Conservation (phyloP, 2,888 invertebrate genomes). For the Melitaea athalia region DNA sequence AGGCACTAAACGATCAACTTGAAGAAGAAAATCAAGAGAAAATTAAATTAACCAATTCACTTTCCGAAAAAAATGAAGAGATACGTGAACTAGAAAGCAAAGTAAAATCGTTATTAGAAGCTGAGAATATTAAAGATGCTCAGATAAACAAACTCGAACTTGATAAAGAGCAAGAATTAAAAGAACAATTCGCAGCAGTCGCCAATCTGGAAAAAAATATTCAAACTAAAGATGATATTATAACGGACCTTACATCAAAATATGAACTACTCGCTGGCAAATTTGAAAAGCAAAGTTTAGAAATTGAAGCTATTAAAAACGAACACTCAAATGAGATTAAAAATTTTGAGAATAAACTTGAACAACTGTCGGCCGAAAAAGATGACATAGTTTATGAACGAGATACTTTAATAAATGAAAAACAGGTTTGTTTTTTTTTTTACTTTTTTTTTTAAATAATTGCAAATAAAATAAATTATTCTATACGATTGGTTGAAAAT, state of each 20-base stretch:
- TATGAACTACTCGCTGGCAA: neutral
- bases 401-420: slow-evolving; percentile 34
- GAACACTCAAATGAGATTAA: neutral
- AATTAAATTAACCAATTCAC: slow-evolving; percentile 9
- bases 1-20: slow-evolving; percentile 41
- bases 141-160: slow-evolving; percentile 46
- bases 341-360: slow-evolving; percentile 49
- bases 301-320: slow-evolving; percentile 58
- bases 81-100: slow-evolving; percentile 45
- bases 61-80: slow-evolving; percentile 43
- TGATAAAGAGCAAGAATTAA: slow-evolving; percentile 53
- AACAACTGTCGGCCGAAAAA: slow-evolving; percentile 48
- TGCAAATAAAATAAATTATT: slow-evolving; percentile 34
- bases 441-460: slow-evolving; percentile 35
- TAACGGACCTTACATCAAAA: slow-evolving; percentile 5
- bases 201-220: slow-evolving; percentile 66
- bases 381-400: slow-evolving; percentile 47
- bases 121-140: slow-evolving; percentile 22
- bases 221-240: slow-evolving; percentile 49
- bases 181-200: slow-evolving; percentile 50
- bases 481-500: slow-evolving; percentile 28
- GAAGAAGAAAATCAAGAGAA: slow-evolving; percentile 44
- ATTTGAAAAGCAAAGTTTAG: slow-evolving; percentile 54
- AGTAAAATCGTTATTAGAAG: slow-evolving; percentile 26
- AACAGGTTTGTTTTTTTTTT: slow-evolving; percentile 62